A percentile compares a stretch with the other conserved stretches of the same genome.
Conservation (phyloP, 2,888 invertebrate genomes). For the Acholoe squamosa region DNA sequence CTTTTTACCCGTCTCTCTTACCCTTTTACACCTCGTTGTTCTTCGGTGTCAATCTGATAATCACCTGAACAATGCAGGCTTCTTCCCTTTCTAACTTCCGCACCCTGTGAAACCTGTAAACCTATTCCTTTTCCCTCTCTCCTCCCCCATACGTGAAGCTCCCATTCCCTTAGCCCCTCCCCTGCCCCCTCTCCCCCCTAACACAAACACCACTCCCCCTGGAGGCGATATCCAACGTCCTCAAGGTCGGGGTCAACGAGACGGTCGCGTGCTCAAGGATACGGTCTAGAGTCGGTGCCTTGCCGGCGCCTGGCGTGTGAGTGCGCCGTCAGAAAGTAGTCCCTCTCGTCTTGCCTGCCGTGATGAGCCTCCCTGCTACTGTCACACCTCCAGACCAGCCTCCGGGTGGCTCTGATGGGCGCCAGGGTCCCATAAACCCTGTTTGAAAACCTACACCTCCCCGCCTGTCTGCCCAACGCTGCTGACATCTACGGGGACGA, state of each 20-base stretch:
- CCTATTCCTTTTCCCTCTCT: not conserved
- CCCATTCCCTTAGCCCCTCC: not conserved
- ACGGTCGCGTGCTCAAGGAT: conserved; percentile 17
- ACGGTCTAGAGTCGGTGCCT: not conserved
- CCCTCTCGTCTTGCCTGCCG: not conserved
- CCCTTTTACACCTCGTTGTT: too few species aligned
- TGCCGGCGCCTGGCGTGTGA: conserved; percentile 15
- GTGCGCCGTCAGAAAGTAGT: not conserved
- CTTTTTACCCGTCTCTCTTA: too few species aligned
- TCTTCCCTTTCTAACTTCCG: not conserved
- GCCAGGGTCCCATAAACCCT: not conserved
- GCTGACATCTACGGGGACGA: not conserved
- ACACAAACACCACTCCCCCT: conserved; percentile 18
- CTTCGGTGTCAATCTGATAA: too few species aligned
- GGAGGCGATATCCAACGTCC: conserved; percentile 16
- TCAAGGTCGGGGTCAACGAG: conserved; percentile 28
- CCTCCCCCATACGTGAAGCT: not conserved
- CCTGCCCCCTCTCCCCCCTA: not conserved
- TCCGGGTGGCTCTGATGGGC: not conserved
- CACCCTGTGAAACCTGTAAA: not conserved
- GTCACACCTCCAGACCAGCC: not conserved
- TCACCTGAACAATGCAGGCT: not conserved
- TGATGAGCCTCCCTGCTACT: not conserved
- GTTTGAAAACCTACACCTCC: conserved; percentile 31
- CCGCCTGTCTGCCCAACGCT: not conserved